Conservation (phyloP, 64 coral and sea anemone species). For the Trachythela sp. region DNA sequence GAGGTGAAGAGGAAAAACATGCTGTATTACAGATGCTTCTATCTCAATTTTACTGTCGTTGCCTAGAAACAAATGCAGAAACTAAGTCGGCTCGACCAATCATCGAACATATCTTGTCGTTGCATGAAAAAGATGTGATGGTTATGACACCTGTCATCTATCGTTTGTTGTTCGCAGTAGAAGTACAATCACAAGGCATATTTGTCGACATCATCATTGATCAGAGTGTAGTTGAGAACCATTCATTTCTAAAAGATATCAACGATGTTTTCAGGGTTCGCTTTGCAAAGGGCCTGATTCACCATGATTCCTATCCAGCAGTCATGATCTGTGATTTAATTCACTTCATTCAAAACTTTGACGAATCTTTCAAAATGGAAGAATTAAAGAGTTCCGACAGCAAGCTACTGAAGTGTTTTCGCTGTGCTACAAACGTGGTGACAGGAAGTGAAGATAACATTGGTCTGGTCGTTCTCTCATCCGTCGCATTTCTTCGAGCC, state of each 20-base stretch:
- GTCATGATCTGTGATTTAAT: constrained; percentile 15
- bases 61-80: background rate
- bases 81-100: background rate
- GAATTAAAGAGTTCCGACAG: background rate
- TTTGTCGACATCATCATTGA: background rate
- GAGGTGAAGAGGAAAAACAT: background rate
- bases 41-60: background rate
- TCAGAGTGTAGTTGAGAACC: background rate
- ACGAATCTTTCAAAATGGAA: background rate
- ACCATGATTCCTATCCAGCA: constrained; percentile 14
- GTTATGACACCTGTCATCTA: background rate
- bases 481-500: constrained; percentile 9
- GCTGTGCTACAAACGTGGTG: background rate
- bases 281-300: background rate
- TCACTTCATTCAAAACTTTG: background rate
- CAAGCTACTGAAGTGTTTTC: background rate
- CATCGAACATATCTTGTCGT: background rate
- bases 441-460: background rate
- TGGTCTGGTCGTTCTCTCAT: background rate
- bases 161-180: background rate
- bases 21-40: background rate
- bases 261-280: background rate
- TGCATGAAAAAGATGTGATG: background rate
- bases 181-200: background rate
- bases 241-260: background rate